These are phyloP conservation scores for Nicator chloris DNA, from an alignment of 2,113 vertebrate genomes.

Conservation along the genomic window DNA sequence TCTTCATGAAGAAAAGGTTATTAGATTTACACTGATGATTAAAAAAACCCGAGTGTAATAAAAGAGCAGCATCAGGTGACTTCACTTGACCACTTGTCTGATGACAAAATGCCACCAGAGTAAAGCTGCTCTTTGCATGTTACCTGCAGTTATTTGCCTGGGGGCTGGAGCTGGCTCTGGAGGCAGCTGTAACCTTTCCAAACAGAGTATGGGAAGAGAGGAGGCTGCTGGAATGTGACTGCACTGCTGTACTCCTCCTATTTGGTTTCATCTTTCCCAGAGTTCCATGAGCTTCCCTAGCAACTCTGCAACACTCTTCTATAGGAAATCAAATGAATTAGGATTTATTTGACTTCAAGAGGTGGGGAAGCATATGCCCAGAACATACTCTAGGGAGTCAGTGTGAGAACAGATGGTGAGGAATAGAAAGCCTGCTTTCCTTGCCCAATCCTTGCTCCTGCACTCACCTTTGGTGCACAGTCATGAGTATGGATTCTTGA, in stretches of 20 bases:
- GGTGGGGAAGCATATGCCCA: not conserved
- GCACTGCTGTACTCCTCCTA: not conserved
- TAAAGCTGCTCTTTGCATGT: not conserved
- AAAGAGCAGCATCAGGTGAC: not conserved
- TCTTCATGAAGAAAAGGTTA: not conserved
- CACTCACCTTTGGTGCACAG: not conserved
- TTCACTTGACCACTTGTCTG: not conserved
- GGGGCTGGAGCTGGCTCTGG: not conserved
- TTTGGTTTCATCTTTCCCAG: not conserved
- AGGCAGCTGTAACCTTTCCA: not conserved
- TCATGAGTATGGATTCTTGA: not conserved
- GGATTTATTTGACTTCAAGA: not conserved
- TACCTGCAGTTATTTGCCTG: not conserved
- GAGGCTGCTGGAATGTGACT: not conserved
- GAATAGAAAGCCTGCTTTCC: not conserved
- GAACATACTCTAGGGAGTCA: not conserved
- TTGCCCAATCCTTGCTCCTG: not conserved
- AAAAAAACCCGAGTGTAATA: not conserved
- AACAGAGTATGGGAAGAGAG: not conserved
- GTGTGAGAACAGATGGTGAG: not conserved
- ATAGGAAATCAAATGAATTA: not conserved
- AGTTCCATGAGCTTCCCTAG: not conserved
- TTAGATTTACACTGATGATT: not conserved
- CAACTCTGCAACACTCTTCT: not conserved
- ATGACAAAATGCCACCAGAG: not conserved